Percentiles rank a stretch among this genome's conserved stretches.
phyloP scores from a whole-genome alignment of 1,140 invertebrate species.

The Episyrphus balteatus region DNA sequence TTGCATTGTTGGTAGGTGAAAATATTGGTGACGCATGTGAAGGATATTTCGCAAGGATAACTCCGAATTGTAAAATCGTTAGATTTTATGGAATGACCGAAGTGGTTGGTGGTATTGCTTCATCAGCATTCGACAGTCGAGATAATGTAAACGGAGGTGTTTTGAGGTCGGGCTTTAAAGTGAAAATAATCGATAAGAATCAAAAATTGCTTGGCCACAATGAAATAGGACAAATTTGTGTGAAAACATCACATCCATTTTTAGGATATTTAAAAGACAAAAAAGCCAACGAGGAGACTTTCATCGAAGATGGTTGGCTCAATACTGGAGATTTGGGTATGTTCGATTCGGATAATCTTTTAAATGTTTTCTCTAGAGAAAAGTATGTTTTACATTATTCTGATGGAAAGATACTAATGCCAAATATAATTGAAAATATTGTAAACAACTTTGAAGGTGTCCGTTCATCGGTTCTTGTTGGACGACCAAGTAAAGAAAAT shows the following conservation, averaged over 20 bases:
- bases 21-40: not conserved
- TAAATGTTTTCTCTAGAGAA: conserved; percentile 2
- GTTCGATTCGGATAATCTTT: not conserved
- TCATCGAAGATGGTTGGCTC: conserved; percentile 1
- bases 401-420: too few species aligned
- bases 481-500: too few species aligned
- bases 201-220: not conserved
- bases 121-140: not conserved
- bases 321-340: conserved; percentile 5
- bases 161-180: not conserved
- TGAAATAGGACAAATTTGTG: not conserved
- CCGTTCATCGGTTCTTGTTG: too few species aligned
- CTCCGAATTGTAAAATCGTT: not conserved
- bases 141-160: not conserved
- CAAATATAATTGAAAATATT: too few species aligned
- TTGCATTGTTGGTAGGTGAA: conserved; percentile 1
- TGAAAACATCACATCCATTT: not conserved
- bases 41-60: not conserved
- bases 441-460: too few species aligned
- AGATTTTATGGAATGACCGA: conserved; percentile 5
- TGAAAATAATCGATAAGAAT: conserved; percentile 4
- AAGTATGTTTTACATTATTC: not conserved
- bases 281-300: not conserved
- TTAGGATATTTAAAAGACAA: conserved; percentile 1
- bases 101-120: not conserved